Evolutionary conservation across 2,113 vertebrate genomes (phyloP), one percentile per base, ranked within the genome.

Genomic region (Sinocyclocheilus anophthalmus): DNA sequence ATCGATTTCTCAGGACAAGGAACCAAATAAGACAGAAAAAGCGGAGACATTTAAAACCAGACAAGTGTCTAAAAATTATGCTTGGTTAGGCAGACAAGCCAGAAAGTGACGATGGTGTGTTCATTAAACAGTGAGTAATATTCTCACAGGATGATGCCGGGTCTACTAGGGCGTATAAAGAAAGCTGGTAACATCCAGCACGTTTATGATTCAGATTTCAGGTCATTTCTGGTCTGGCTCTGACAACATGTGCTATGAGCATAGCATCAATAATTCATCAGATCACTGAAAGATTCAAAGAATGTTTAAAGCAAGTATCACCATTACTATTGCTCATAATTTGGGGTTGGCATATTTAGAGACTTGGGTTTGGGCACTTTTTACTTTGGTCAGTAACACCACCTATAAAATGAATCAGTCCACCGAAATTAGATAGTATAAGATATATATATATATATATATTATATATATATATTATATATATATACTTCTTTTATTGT

Each of bases 41-140:
- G 86, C 18, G 24, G 73, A 90, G 84, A 88, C 73, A 81, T 82
- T 85, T 88, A 87, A 88, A 90, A 88, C 76, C 88, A 81, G 84
- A 88, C 79, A 86, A 88, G 78, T 83, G 59, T 70, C 65, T 63
- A 50, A 63, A 61, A 78, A 69, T 57, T 37, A 82, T 83, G 26
- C 63, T 82, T 53, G 73, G 69, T 50, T 55, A 88, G 79, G 84
- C 81, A 84, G 83, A 89, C 76, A 50, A 78, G 69, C 77, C 67
- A 81, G 39, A 79, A 73, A 57, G 11, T 3, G 45, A 86, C 12
- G 10, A 81, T 24, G n/a, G n/a, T 9, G 16, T 72, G 26, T 73
- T 73, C 50, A 83, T 83, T 72, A 83, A 83, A 73, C 65, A 55
- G 65, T 70, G 81, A 57, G 81, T 72, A 57, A 83, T 57, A 72